phyloP scores from a whole-genome alignment of 1,140 invertebrate genomes.

The Colletes gigas region DNA sequence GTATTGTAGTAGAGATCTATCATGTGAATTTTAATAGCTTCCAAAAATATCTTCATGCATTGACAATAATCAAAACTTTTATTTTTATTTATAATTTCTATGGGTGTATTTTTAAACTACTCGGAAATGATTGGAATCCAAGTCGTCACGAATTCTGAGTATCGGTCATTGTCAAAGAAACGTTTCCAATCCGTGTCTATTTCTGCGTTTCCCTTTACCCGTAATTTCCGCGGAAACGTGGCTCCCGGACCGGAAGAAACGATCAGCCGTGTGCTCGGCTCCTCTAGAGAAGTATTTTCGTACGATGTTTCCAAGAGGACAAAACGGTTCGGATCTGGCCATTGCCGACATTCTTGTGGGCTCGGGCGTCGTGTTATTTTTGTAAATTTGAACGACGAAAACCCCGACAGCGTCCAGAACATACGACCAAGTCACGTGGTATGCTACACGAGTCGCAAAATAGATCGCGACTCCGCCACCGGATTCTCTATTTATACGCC shows the following conservation, averaged over 20 bases:
- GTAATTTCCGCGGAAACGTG: neutral
- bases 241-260: neutral
- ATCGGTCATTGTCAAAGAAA: neutral
- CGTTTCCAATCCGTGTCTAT: neutral
- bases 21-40: too few relatives aligned
- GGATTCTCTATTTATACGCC: conserved; percentile 48
- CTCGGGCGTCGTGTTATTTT: conserved; percentile 39
- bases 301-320: neutral
- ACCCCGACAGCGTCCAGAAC: conserved; percentile 1
- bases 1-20: too few relatives aligned
- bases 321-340: neutral
- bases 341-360: neutral
- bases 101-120: too few relatives aligned
- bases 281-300: conserved; percentile 21
- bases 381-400: neutral
- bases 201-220: too few relatives aligned
- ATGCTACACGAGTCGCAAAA: conserved; percentile 42
- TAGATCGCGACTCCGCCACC: conserved; percentile 40
- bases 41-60: too few relatives aligned
- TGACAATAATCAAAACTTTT: too few relatives aligned
- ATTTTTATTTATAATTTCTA: too few relatives aligned
- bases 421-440: conserved; percentile 32
- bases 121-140: neutral
- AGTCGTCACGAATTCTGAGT: too few relatives aligned
- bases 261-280: conserved; percentile 10